These are phyloP conservation scores for Struthidea cinerea DNA, from an alignment of 2,113 vertebrate genomes.

Conservation along the genomic window DNA sequence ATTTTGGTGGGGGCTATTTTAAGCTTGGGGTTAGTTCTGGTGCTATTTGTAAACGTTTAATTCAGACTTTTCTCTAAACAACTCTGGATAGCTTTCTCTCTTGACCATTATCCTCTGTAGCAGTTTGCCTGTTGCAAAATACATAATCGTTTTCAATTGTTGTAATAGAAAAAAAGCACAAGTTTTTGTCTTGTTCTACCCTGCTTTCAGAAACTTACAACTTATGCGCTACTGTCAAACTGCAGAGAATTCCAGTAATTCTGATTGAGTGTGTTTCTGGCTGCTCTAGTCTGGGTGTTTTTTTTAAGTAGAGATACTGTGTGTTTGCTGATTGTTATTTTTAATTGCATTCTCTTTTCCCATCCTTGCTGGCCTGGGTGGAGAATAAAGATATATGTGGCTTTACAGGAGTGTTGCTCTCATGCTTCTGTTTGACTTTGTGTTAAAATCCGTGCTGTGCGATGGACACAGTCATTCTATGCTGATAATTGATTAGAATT, in stretches of 20 bases:
- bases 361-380: constrained; percentile 47
- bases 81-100: not conserved
- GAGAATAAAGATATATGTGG: constrained; percentile 30
- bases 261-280: constrained; percentile 1
- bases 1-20: not conserved
- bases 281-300: not conserved
- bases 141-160: not conserved
- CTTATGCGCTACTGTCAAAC: not conserved
- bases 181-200: not conserved
- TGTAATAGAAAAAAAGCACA: constrained; percentile 53
- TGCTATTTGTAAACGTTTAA: constrained; percentile 55
- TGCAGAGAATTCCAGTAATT: constrained; percentile 1
- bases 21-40: constrained; percentile 38
- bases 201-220: not conserved
- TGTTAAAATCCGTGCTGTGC: not conserved
- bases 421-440: constrained; percentile 2
- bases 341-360: constrained; percentile 25
- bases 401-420: not conserved
- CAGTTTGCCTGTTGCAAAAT: constrained; percentile 1
- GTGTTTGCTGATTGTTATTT: constrained; percentile 26
- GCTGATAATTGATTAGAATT: not conserved
- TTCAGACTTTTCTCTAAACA: not conserved
- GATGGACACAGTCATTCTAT: not conserved
- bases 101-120: not conserved
- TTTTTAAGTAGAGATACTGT: not conserved